Conservation (phyloP, 2,797 vertebrate genomes). For the Emys orbicularis region DNA sequence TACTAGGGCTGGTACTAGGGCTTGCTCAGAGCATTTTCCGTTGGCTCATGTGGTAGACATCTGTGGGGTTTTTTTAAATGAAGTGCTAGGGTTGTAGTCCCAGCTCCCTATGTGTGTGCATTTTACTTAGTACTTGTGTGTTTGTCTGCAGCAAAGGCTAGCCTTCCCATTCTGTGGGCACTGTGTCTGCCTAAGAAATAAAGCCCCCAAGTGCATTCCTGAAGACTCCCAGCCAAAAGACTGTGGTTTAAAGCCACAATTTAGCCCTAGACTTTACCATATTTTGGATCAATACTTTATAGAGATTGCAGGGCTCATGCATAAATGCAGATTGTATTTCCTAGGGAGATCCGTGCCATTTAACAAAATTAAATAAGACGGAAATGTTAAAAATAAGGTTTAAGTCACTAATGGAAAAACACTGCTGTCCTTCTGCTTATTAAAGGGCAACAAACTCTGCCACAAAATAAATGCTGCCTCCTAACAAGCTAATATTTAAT, state of each 20-base stretch:
- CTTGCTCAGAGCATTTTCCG: background rate
- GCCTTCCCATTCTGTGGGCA: background rate
- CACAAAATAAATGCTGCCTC: conserved; percentile 57
- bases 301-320: conserved; percentile 7
- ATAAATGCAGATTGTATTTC: conserved; percentile 15
- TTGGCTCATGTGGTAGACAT: background rate
- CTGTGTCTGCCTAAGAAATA: background rate
- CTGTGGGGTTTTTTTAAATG: background rate
- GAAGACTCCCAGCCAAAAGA: background rate
- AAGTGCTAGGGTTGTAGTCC: background rate
- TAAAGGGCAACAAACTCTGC: conserved; percentile 45
- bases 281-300: conserved; percentile 17
- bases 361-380: conserved; percentile 60
- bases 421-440: conserved; percentile 45
- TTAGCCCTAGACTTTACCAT: conserved; percentile 16
- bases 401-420: conserved; percentile 28
- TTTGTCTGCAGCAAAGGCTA: background rate
- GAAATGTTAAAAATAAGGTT: conserved; percentile 69
- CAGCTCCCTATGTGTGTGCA: background rate
- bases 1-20: background rate
- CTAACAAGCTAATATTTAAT: conserved; percentile 58
- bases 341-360: conserved; percentile 41
- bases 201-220: background rate
- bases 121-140: background rate
- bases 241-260: background rate